Conservation (phyloP, 2,888 invertebrate genomes). For the Pseudeuparius sepicola region DNA sequence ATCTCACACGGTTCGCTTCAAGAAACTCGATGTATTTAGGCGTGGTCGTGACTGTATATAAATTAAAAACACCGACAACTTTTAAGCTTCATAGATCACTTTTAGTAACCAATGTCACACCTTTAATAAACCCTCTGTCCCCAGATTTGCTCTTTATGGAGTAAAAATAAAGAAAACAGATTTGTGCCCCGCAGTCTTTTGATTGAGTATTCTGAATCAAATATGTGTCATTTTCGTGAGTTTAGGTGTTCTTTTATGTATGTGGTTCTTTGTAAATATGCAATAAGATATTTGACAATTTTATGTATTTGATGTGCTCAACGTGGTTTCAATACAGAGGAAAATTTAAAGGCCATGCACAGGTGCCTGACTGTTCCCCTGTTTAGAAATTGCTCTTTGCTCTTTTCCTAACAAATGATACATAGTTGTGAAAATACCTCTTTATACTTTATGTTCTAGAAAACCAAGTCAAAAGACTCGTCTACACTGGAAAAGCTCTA, state of each 20-base stretch:
- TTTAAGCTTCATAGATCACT: slow-evolving; percentile 21
- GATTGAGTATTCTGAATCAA: slow-evolving; percentile 18
- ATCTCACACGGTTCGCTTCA: too few relatives aligned
- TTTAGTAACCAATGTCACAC: slow-evolving; percentile 16
- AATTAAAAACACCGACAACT: slow-evolving; percentile 21
- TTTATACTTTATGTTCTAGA: too few relatives aligned
- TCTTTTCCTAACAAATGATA: too few relatives aligned
- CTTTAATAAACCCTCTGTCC: not conserved
- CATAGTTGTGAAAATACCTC: too few relatives aligned
- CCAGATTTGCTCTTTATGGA: slow-evolving; percentile 10
- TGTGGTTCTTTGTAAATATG: slow-evolving; percentile 27
- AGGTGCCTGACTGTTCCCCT: too few relatives aligned
- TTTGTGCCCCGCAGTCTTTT: slow-evolving; percentile 16
- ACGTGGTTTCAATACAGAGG: too few relatives aligned
- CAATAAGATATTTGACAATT: slow-evolving; percentile 29
- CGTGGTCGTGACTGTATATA: too few relatives aligned
- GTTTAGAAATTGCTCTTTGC: too few relatives aligned
- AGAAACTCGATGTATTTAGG: too few relatives aligned
- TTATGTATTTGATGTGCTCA: slow-evolving; percentile 23
- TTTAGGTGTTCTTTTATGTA: slow-evolving; percentile 11
- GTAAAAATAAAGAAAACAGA: slow-evolving; percentile 8
- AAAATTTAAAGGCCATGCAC: too few relatives aligned
- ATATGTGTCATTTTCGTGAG: slow-evolving; percentile 22
- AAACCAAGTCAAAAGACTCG: too few relatives aligned
- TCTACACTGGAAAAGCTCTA: too few relatives aligned